Percentiles rank a stretch among this genome's conserved stretches.
Conservation (phyloP, 37 sponge, comb jelly and placozoan species). For the Chondrosia reniformis region DNA sequence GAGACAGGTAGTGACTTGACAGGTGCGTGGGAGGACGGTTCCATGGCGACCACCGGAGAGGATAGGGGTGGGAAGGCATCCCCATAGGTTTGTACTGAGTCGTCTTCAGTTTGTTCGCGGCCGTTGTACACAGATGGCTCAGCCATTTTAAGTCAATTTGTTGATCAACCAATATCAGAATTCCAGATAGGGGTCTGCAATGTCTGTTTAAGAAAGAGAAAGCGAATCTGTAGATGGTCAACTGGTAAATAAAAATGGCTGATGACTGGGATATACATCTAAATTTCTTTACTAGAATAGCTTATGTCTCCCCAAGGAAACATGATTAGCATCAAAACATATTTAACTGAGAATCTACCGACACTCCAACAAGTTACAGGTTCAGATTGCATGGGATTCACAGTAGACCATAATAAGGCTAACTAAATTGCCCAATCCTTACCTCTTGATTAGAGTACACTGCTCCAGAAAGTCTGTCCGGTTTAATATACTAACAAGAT, state of each 20-base stretch:
- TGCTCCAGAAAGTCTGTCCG: slow-evolving; percentile 79
- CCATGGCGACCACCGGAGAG: neutral
- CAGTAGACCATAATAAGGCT: too few relatives aligned
- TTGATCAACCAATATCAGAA: neutral
- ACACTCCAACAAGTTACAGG: too few relatives aligned
- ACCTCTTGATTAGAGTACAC: slow-evolving; percentile 21
- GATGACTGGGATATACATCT: neutral
- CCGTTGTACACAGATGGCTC: neutral
- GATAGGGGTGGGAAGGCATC: slow-evolving; percentile 87
- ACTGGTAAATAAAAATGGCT: neutral
- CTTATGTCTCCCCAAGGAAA: neutral
- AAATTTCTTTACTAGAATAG: neutral
- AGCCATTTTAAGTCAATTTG: slow-evolving; percentile 4
- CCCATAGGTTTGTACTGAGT: slow-evolving; percentile 56
- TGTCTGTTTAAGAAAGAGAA: neutral
- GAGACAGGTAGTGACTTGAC: slow-evolving; percentile 68
- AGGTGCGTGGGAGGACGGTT: slow-evolving; percentile 28
- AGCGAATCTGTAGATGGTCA: neutral
- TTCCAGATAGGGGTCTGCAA: slow-evolving; percentile 33
- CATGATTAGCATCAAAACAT: neutral
- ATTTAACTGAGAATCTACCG: neutral
- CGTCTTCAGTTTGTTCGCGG: neutral
- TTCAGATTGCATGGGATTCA: too few relatives aligned
- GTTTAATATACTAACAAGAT: slow-evolving; percentile 49
- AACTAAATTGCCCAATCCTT: too few relatives aligned